phyloP scores from a whole-genome alignment of 2,113 vertebrate genomes.

The Bagarius yarrelli region DNA sequence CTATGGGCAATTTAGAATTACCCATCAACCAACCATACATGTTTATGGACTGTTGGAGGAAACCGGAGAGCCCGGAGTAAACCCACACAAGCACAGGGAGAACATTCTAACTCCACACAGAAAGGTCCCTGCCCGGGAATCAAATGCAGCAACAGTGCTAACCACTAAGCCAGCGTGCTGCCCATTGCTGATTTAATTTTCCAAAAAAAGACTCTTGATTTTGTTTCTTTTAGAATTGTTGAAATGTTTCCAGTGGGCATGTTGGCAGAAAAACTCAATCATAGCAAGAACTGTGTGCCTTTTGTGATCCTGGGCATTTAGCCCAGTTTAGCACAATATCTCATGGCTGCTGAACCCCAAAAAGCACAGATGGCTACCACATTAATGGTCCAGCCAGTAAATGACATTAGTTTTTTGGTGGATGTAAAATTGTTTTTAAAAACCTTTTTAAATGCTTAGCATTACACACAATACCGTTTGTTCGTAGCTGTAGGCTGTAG shows the following conservation, averaged over 20 bases:
- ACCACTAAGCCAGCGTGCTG: too few species aligned
- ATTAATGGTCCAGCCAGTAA: slow-evolving; percentile 1
- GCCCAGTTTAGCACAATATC: slow-evolving; percentile 19
- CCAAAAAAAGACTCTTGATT: neutral
- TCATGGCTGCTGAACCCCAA: neutral
- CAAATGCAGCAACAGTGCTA: too few species aligned
- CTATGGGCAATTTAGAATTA: too few species aligned
- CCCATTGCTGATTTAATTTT: too few species aligned
- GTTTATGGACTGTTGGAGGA: too few species aligned
- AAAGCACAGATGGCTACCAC: slow-evolving; percentile 13
- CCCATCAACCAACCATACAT: too few species aligned
- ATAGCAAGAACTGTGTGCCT: slow-evolving; percentile 9
- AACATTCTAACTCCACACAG: too few species aligned
- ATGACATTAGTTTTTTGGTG: neutral
- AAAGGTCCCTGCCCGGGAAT: too few species aligned
- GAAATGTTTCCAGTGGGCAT: neutral
- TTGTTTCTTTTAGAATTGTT: neutral
- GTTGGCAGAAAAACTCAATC: neutral
- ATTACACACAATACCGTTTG: neutral
- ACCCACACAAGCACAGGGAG: too few species aligned
- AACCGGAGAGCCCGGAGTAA: too few species aligned
- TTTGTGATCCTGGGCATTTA: slow-evolving; percentile 20
- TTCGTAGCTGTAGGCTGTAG: too few species aligned
- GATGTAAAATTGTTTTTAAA: neutral
- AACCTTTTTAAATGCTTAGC: neutral